phyloP scores from a whole-genome alignment of 1,140 invertebrate species.

The Mizuhopecten yessoensis region DNA sequence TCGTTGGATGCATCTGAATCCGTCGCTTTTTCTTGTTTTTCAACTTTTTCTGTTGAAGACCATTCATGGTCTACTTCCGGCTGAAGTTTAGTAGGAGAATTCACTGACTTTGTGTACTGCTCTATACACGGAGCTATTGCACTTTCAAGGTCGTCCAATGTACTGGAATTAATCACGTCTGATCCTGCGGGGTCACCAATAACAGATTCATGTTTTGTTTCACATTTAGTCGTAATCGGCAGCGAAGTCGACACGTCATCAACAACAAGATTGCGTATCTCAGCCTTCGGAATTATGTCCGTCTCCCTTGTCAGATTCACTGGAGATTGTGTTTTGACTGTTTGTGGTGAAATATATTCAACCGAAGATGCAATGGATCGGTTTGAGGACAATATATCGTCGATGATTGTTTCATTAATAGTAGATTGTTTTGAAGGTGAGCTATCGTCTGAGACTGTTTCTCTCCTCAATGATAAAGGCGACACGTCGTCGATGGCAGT shows the following conservation, averaged over 20 bases:
- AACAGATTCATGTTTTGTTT: neutral
- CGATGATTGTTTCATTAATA: too few species aligned
- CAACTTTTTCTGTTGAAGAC: neutral
- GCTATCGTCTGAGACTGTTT: too few species aligned
- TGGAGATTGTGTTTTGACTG: neutral
- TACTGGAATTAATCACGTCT: neutral
- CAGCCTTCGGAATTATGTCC: neutral
- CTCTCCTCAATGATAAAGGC: too few species aligned
- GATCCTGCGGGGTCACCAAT: neutral
- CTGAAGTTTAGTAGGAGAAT: neutral
- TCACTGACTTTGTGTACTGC: neutral
- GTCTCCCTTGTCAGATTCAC: too few species aligned
- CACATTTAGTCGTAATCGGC: neutral
- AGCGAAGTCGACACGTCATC: neutral
- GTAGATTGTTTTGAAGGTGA: too few species aligned
- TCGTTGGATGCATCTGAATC: slow-evolving; percentile 46
- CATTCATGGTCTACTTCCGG: neutral
- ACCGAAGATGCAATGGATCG: neutral
- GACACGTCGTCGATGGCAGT: too few species aligned
- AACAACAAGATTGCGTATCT: too few species aligned
- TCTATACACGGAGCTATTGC: neutral
- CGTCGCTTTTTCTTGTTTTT: neutral
- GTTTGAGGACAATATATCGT: too few species aligned
- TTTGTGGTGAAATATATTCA: neutral
- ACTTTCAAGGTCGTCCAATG: slow-evolving; percentile 1